Evolutionary conservation across 1,140 invertebrate species (phyloP), one percentile per base, ranked within the genome.

Genomic region (Carcinoscorpius rotundicauda): DNA sequence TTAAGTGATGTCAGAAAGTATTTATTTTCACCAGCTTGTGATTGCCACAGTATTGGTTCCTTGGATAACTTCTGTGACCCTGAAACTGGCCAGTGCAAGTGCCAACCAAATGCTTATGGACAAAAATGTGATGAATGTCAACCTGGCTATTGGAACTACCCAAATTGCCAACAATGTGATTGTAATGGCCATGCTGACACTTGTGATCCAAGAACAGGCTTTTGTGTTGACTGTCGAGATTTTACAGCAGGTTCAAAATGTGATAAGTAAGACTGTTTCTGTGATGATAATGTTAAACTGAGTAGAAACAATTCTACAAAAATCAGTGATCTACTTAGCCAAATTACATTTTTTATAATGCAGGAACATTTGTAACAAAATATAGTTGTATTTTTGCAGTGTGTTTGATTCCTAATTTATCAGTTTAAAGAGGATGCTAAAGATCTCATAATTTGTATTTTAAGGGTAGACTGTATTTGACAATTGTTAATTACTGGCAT

Each of bases 141-240:
- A 74, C 91, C 91, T 51, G 93, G 93, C 1, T 97, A 87, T 74
- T 97, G 93, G 88, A 91, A 91, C 73, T 96, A 98, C 82, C 97
- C 97, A 0, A 87, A 93, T 70, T 99, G 97, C 76, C 83, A 89
- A 71, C 83, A 86, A 52, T 99, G 97, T 77, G 85, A 95, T 71
- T 99, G 97, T 78, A 95, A 99, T 75, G 96, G 95, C 0, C 94
- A 98, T 78, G 92, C 96, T 0, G 88, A 96, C 66, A 86, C 82
- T 64, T 99, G 97, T 79, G 92, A 98, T 75, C 84, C 94, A 4
- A 81, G 81, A 58, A 94, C 89, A 3, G 97, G 97, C n/a, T 83
- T 83, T 49, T 99, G 97, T 79, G 83, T 87, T 58, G 83, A 87
- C 66, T 99, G 97, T 75, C 81, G 83, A 67, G 91, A 97, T 75